Conservation (phyloP, 2,888 invertebrate genomes). For the Agrochola litura region DNA sequence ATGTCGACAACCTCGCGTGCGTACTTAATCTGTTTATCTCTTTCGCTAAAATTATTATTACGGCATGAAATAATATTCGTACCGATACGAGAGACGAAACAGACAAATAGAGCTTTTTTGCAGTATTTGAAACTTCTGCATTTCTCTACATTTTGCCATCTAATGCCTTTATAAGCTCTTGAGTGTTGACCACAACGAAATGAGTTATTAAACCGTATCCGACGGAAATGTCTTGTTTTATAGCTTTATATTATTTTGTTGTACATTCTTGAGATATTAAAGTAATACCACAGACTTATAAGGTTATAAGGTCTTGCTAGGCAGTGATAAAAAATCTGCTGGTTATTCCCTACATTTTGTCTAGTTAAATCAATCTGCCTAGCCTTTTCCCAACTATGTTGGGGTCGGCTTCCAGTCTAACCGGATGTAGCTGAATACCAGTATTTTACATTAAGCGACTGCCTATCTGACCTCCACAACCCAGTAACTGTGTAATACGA, state of each 20-base stretch:
- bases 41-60: background rate
- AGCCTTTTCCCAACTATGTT: no score
- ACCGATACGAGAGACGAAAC: background rate
- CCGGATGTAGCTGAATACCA: no score
- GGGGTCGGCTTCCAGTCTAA: no score
- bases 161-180: background rate
- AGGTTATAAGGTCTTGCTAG: background rate
- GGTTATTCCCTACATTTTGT: background rate
- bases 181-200: background rate
- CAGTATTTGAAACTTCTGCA: background rate
- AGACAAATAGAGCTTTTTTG: background rate
- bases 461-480: no score
- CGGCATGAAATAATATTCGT: background rate
- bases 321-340: no score
- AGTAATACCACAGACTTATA: background rate
- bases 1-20: no score
- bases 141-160: background rate
- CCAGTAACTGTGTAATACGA: no score
- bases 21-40: no score
- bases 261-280: background rate
- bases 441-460: no score
- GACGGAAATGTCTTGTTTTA: slow-evolving; percentile 22
- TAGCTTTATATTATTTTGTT: background rate
- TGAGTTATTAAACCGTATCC: background rate
- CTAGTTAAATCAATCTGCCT: background rate